Percentiles rank a stretch among this genome's conserved stretches.
Conservation (phyloP, 1,140 invertebrate species). For the Mamestra configurata region DNA sequence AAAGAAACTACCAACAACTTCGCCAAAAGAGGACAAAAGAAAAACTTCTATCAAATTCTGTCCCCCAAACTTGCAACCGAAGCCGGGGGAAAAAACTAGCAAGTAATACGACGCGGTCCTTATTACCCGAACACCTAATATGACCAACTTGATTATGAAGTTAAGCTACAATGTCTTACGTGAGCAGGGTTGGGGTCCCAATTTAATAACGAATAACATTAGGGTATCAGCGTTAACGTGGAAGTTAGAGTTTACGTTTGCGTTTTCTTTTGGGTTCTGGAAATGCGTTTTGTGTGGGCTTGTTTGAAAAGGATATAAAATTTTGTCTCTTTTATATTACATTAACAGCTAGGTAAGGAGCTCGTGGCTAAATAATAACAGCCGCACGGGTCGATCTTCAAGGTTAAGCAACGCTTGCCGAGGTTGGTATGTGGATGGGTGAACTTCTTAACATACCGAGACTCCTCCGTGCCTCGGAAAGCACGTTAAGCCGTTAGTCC, state of each 20-base stretch:
- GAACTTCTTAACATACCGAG: no score
- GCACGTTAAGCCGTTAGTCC: no score
- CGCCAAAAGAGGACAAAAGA: background rate
- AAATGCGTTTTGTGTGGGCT: background rate
- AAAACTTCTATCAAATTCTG: background rate
- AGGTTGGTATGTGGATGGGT: no score
- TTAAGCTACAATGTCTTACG: background rate
- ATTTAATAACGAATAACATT: slow-evolving; percentile 26
- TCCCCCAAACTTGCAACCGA: background rate
- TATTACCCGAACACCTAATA: slow-evolving; percentile 8
- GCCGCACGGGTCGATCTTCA: no score
- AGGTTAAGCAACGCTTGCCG: no score
- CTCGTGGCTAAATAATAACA: no score
- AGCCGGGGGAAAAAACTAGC: background rate
- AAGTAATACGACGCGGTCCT: slow-evolving; percentile 18
- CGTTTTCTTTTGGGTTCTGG: background rate
- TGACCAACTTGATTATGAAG: slow-evolving; percentile 34
- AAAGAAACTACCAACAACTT: background rate
- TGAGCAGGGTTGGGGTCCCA: background rate
- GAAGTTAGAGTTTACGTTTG: slow-evolving; percentile 1
- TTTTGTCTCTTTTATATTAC: no score
- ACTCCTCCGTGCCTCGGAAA: no score
- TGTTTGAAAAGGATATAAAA: no score
- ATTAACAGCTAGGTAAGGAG: no score
- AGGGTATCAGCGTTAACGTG: slow-evolving; percentile 8